phyloP scores from a whole-genome alignment of 2,888 invertebrate species.

The Melangyna quadrimaculata region DNA sequence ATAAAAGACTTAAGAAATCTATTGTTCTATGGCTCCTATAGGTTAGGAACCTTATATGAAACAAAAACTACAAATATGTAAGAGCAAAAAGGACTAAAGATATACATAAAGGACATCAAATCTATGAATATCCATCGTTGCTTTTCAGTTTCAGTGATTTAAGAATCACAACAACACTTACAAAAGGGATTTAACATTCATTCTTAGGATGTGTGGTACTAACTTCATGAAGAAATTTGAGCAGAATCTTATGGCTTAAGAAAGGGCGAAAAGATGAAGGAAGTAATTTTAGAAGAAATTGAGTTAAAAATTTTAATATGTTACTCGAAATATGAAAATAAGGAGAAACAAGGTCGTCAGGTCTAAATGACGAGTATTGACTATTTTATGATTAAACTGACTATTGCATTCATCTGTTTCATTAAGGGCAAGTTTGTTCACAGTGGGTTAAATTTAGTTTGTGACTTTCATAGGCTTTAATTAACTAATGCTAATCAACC shows the following conservation, averaged over 20 bases:
- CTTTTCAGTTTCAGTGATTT: conserved; percentile 17
- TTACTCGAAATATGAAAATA: not conserved
- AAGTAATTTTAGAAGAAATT: not conserved
- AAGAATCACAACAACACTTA: not conserved
- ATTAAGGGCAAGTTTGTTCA: too few species aligned
- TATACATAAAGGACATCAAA: conserved; percentile 25
- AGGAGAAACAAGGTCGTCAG: too few species aligned
- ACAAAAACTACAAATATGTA: not conserved
- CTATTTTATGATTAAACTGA: too few species aligned
- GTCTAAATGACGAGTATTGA: too few species aligned
- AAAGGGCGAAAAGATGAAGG: not conserved
- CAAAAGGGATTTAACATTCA: too few species aligned
- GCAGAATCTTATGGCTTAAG: not conserved
- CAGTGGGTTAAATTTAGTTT: too few species aligned
- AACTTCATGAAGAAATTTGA: not conserved
- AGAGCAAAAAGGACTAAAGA: not conserved
- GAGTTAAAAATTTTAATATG: not conserved
- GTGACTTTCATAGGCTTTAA: too few species aligned
- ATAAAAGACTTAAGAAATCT: conserved; percentile 35
- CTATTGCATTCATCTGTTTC: too few species aligned
- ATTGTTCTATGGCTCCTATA: conserved; percentile 25
- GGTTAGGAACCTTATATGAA: not conserved
- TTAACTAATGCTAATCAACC: too few species aligned
- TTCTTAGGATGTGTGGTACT: not conserved
- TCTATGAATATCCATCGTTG: not conserved